A percentile compares a stretch with the other conserved stretches of the same genome.
These are phyloP conservation scores for Stenodera caucasica DNA, from an alignment of 2,888 invertebrate genomes.

Conservation along the genomic window DNA sequence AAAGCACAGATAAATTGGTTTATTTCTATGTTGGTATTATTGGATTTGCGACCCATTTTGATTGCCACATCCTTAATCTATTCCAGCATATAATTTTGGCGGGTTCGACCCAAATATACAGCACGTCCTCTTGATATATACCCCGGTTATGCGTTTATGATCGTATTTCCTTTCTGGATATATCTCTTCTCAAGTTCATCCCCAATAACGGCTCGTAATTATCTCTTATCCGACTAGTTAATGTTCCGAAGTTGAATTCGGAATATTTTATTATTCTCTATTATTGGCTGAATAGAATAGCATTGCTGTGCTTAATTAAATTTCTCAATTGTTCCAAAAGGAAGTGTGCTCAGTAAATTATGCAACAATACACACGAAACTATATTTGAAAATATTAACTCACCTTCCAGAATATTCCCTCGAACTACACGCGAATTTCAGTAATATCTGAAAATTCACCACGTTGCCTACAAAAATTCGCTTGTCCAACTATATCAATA, in stretches of 20 bases:
- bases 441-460: too few relatives aligned
- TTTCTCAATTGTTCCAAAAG: too few relatives aligned
- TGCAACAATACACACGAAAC: too few relatives aligned
- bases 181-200: too few relatives aligned
- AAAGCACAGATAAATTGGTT: neutral
- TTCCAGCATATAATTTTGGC: neutral
- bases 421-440: too few relatives aligned
- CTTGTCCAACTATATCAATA: too few relatives aligned
- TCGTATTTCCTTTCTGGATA: constrained; percentile 1
- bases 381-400: too few relatives aligned
- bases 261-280: too few relatives aligned
- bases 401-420: too few relatives aligned
- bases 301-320: too few relatives aligned
- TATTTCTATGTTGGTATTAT: neutral
- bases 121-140: neutral
- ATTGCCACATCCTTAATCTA: neutral
- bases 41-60: neutral
- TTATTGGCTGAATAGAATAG: neutral
- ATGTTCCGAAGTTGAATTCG: neutral
- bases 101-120: neutral
- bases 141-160: neutral
- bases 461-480: too few relatives aligned
- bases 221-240: neutral
- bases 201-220: neutral
- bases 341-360: too few relatives aligned